Base-by-base conservation (phyloP, 2,113 vertebrate species). In the Arvicanthis niloticus region DNA sequence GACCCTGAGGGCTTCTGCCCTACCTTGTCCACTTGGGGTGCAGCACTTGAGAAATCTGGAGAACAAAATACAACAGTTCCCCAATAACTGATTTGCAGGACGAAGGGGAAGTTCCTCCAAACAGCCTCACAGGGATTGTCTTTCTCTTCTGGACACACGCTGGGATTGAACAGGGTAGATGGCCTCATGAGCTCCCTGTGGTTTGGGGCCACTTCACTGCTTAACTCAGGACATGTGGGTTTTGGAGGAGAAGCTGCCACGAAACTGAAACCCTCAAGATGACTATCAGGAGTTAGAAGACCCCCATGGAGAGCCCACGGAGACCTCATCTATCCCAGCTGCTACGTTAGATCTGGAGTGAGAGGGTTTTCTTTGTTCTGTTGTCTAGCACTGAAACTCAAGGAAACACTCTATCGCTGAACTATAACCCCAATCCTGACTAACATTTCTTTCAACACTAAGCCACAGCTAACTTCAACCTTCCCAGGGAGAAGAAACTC, bases 221-320 rank as follows among this genome's bases (percentile, higher is more conserved):
- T 95, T 78, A 89, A 80, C 89, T 95, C 70, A 15, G 77, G 86
- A 72, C 40, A 16, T 29, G 31, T 96, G 86, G 78, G 73, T 85
- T 91, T 78, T 51, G 68, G 87, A 93, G 91, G 96, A 95, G 97
- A 98, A 97, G 96, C 95, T 97, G 88, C 84, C 91, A 92, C 95
- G 80, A 96, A 97, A 97, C 77, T 11, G 93, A 97, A 97, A 96
- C 93, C 78, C 72, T 88, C 75, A 65, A 80, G 76, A 58, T 95
- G 97, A 98, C 78, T 78, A 31, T 80, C 40, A 22, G 77, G 81
- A 91, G 58, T 93, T 51, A 94, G 72, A 96, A 95, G 48, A 56
- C 75, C 85, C 91, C 90, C 53, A 51, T 78, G 94, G 95, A 96
- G 97, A 97, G 93, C 92, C 96, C 91, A 95, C 34, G 42, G 68